phyloP scores from a whole-genome alignment of 2,113 vertebrate genomes.

The cat (Felis catus) region DNA sequence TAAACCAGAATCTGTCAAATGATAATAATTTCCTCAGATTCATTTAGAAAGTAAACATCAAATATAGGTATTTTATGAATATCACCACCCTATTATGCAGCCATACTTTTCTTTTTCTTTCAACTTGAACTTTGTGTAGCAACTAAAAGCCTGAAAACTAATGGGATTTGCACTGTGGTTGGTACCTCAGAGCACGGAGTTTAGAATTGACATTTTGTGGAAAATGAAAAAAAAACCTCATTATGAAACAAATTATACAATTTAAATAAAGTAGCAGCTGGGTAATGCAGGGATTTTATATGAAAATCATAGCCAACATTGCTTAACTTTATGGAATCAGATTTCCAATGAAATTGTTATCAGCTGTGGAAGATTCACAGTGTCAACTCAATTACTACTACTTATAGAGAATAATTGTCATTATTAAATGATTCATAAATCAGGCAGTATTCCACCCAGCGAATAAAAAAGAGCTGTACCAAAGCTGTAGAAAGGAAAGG shows the following conservation, averaged over 20 bases:
- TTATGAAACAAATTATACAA: slow-evolving; percentile 45
- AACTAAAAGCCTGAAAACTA: background rate
- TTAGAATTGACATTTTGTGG: background rate
- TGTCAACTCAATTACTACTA: background rate
- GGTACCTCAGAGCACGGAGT: background rate
- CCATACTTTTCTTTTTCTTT: background rate
- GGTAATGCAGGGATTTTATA: slow-evolving; percentile 32
- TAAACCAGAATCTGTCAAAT: background rate
- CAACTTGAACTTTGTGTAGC: background rate
- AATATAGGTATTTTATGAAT: background rate
- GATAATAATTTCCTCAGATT: background rate
- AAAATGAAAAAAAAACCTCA: slow-evolving; percentile 65
- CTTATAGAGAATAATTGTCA: background rate
- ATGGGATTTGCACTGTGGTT: background rate
- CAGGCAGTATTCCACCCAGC: background rate
- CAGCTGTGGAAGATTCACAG: background rate
- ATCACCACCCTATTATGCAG: background rate
- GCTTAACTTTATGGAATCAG: slow-evolving; percentile 1
- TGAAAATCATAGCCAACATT: slow-evolving; percentile 39
- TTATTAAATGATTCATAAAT: background rate
- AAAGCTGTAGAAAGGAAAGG: background rate
- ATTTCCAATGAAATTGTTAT: background rate
- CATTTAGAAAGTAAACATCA: background rate
- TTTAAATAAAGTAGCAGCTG: slow-evolving; percentile 28
- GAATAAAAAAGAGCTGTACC: background rate